Percentiles rank a stretch among this genome's conserved stretches.
Conservation (phyloP, 2,888 invertebrate species). For the Callinectes sapidus region DNA sequence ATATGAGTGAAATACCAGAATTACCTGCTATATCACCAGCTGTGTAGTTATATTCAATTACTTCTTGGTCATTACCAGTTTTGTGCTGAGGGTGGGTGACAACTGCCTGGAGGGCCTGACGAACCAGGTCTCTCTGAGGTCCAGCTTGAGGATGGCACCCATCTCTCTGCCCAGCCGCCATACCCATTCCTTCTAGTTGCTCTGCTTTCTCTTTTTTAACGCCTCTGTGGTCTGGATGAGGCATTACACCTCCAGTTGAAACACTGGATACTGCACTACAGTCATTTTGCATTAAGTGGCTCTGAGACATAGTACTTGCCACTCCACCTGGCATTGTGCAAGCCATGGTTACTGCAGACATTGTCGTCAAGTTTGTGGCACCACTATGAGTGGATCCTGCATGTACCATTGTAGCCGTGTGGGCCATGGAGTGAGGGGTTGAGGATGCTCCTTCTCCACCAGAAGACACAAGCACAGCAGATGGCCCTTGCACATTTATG, state of each 20-base stretch:
- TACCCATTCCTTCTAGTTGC: conserved; percentile 44
- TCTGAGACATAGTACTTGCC: conserved; percentile 44
- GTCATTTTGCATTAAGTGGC: conserved; percentile 48
- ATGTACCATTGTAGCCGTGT: conserved; percentile 53
- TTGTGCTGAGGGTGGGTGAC: conserved; percentile 64
- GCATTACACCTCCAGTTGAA: conserved; percentile 34
- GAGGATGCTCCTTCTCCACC: conserved; percentile 50
- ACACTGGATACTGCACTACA: conserved; percentile 43
- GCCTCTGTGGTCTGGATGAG: conserved; percentile 43
- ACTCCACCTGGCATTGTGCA: conserved; percentile 43
- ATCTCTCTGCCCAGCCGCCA: conserved; percentile 50
- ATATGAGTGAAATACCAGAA: conserved; percentile 48
- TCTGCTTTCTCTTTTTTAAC: conserved; percentile 61
- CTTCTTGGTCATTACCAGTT: conserved; percentile 69
- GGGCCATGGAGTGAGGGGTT: conserved; percentile 39
- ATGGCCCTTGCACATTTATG: conserved; percentile 57
- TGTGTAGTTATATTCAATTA: conserved; percentile 72
- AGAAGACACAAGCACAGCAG: conserved; percentile 59
- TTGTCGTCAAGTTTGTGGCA: conserved; percentile 60
- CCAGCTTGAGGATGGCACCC: conserved; percentile 49
- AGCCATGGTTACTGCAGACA: conserved; percentile 49
- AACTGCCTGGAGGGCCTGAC: conserved; percentile 71
- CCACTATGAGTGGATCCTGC: conserved; percentile 47
- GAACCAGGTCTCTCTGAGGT: conserved; percentile 65
- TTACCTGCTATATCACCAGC: conserved; percentile 72